Conservation (phyloP, 2,888 invertebrate species). For the Odontomyia ornata region DNA sequence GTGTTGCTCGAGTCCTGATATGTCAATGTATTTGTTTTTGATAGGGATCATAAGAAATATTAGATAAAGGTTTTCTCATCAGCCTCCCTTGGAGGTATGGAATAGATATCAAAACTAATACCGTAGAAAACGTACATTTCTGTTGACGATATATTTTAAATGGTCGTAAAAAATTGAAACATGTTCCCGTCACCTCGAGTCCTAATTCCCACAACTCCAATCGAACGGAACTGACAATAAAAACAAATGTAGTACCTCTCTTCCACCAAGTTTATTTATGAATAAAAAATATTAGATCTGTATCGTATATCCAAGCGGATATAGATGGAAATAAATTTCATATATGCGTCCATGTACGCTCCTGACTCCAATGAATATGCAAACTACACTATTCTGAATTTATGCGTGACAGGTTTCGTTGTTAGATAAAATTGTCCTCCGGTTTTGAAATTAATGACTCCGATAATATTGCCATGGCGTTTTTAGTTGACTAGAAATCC, state of each 20-base stretch:
- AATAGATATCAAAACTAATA: too few relatives aligned
- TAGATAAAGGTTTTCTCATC: too few relatives aligned
- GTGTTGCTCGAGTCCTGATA: background rate
- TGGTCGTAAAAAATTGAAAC: background rate
- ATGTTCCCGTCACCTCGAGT: background rate
- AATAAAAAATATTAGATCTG: constrained; percentile 11
- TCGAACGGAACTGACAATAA: background rate
- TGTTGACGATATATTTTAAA: too few relatives aligned
- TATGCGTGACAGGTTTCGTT: constrained; percentile 41
- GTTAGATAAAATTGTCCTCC: constrained; percentile 41
- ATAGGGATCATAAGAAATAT: too few relatives aligned
- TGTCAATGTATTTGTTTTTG: background rate
- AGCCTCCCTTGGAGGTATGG: too few relatives aligned
- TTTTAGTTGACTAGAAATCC: background rate
- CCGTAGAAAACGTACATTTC: too few relatives aligned
- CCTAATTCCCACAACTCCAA: background rate
- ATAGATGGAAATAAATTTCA: constrained; percentile 20
- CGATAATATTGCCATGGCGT: constrained; percentile 29
- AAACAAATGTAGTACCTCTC: background rate
- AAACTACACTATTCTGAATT: constrained; percentile 33
- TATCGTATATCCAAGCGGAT: constrained; percentile 30
- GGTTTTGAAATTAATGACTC: constrained; percentile 38
- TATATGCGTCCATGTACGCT: background rate
- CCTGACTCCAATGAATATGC: constrained; percentile 6
- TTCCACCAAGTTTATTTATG: background rate